Base-by-base conservation (phyloP, 2,797 vertebrate species). In the Tiaroga cobitis region DNA sequence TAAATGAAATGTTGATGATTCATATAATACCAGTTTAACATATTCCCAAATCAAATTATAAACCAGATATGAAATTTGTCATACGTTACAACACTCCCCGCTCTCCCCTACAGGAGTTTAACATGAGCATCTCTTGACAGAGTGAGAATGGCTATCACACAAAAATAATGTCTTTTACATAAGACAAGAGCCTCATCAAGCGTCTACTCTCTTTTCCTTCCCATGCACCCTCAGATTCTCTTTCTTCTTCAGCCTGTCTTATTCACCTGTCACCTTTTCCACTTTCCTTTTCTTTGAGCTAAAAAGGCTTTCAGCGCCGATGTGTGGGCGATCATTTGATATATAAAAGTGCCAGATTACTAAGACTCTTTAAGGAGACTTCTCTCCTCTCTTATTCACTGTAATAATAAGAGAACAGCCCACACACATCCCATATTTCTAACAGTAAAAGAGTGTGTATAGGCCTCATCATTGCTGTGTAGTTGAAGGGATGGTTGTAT, bases 351-450 rank as follows among this genome's bases (percentile, higher is more conserved):
- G 29, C 41, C 11, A 15, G 26, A 86, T 82, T 46, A 82, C 51
- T 39, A 82, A 70, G 63, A 65, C 56, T 74, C 41, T 83, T 65
- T 85, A 79, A 72, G 54, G 29, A 63, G 67, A 43, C 67, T 59
- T 69, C 34, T 41, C n/a, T 61, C 61, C 49, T 75, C 32, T 69
- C 41, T 70, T 61, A 65, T 32, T 24, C 54, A 54, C 37, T 26
- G 32, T 72, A 69, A 51, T 76, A 88, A 80, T 72, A 75, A 46
- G 49, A 84, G 77, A 69, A 15, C 77, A 69, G 51, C 73, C 73
- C 37, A 81, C 46, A 19, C 69, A 80, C 84, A 68, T 74, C 85
- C 76, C 29, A 74, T 63, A 80, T 18, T 41, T 70, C 34, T 13
- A 34, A 51, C 43, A 68, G 56, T 26, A 15, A 29, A 72, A 77